These are phyloP conservation scores for Doris montereyensis DNA, from an alignment of 2,888 invertebrate species.

Conservation along the genomic window DNA sequence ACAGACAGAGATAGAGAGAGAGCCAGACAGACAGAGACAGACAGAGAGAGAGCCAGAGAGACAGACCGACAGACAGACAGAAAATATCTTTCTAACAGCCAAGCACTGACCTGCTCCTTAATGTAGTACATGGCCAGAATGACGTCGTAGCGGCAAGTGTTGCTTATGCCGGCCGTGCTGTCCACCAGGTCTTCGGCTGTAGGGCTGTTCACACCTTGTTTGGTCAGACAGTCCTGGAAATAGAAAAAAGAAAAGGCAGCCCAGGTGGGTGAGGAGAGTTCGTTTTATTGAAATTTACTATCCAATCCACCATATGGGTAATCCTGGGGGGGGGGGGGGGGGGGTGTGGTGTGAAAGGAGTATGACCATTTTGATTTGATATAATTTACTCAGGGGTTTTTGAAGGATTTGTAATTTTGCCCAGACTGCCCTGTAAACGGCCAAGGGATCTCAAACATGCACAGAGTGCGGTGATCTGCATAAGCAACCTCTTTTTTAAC, in stretches of 20 bases:
- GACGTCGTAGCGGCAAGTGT: constrained; percentile 77
- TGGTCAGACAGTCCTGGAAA: constrained; percentile 83
- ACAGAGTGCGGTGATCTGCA: too few species aligned
- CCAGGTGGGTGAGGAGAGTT: not conserved
- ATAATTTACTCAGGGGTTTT: too few species aligned
- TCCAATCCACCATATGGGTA: too few species aligned
- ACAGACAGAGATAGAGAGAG: too few species aligned
- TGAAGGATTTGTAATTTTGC: too few species aligned
- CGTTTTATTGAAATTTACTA: not conserved
- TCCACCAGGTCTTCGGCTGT: constrained; percentile 61
- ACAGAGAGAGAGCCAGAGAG: too few species aligned
- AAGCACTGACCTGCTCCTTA: constrained; percentile 65
- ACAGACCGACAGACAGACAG: too few species aligned
- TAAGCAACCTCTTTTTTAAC: too few species aligned
- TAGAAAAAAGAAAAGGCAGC: not conserved
- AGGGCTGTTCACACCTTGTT: constrained; percentile 67
- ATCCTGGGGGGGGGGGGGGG: not conserved
- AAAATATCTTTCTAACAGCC: too few species aligned
- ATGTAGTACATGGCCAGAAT: constrained; percentile 78
- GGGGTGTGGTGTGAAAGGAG: not conserved
- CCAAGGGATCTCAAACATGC: too few species aligned
- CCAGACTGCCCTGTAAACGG: too few species aligned
- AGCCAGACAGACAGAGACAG: too few species aligned
- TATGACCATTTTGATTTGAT: not conserved
- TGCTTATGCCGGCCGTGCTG: constrained; percentile 78